Evolutionary conservation across 1,140 invertebrate genomes (phyloP).

Genomic region (Matsumurasca onukii): DNA sequence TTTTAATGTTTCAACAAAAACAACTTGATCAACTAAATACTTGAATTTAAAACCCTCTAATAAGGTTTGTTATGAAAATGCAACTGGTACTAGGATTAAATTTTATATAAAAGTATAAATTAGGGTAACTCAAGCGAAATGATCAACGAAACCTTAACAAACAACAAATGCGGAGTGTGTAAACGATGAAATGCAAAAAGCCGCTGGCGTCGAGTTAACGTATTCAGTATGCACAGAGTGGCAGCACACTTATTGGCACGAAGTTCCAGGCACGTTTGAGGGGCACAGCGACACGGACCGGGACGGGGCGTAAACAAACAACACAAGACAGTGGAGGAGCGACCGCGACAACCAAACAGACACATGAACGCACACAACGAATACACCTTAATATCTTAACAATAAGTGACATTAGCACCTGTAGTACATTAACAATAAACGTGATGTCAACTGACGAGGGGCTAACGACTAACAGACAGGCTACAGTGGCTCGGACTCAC

Average conservation of each 20-base stretch:
- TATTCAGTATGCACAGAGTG: slow-evolving; percentile 15
- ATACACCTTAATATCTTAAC: slow-evolving; percentile 38
- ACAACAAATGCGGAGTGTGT: too few relatives aligned
- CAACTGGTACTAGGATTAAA: too few relatives aligned
- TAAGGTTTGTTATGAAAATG: too few relatives aligned
- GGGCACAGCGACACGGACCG: slow-evolving; percentile 11
- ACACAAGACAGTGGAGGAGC: neutral
- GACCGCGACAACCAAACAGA: slow-evolving; percentile 1
- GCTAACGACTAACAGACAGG: slow-evolving; percentile 33
- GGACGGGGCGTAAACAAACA: slow-evolving; percentile 2
- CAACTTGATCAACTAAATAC: too few relatives aligned
- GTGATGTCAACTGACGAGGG: slow-evolving; percentile 41
- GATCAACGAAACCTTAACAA: too few relatives aligned
- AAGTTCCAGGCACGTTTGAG: slow-evolving; percentile 23
- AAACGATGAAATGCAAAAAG: slow-evolving; percentile 19
- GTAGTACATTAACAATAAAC: slow-evolving; percentile 42
- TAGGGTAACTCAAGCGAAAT: too few relatives aligned
- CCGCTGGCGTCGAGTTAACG: neutral
- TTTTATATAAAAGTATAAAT: too few relatives aligned
- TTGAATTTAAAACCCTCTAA: too few relatives aligned
- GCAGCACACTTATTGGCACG: slow-evolving; percentile 23
- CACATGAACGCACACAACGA: slow-evolving; percentile 42
- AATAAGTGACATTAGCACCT: slow-evolving; percentile 43
- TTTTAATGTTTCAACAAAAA: too few relatives aligned
- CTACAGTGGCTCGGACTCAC: slow-evolving; percentile 1